Evolutionary conservation across 1,140 invertebrate species (phyloP).

Genomic region (Cherax destructor): DNA sequence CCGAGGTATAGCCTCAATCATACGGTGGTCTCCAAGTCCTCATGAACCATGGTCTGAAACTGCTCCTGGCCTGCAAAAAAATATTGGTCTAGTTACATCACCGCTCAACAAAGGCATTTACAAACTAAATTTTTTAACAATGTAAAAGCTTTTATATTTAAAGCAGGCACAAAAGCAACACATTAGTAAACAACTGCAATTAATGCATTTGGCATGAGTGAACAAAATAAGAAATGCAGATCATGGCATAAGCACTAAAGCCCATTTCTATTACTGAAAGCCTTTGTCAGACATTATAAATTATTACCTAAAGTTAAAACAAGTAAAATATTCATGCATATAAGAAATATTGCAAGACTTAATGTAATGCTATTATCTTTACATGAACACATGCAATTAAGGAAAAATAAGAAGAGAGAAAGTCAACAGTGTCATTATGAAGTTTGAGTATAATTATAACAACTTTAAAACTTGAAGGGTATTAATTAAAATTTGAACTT

Average conservation of each 20-base stretch:
- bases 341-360: conserved; percentile 39
- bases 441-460: background rate
- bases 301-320: conserved; percentile 38
- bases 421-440: conserved; percentile 4
- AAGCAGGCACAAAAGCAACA: conserved; percentile 67
- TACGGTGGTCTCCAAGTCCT: conserved; percentile 70
- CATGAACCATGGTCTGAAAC: conserved; percentile 69
- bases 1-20: conserved; percentile 54
- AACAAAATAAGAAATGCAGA: conserved; percentile 57
- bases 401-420: background rate
- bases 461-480: conserved; percentile 1
- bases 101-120: background rate
- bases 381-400: conserved; percentile 52
- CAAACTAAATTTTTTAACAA: conserved; percentile 23
- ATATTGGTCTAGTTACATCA: conserved; percentile 11
- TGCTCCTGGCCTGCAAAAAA: conserved; percentile 70
- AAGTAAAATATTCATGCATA: conserved; percentile 43
- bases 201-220: conserved; percentile 59
- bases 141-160: conserved; percentile 31
- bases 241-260: conserved; percentile 63
- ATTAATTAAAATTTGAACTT: conserved; percentile 13
- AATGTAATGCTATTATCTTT: conserved; percentile 41
- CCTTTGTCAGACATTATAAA: conserved; percentile 51
- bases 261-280: conserved; percentile 43
- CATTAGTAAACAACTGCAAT: conserved; percentile 57